These are phyloP conservation scores for Okamejei kenojei DNA, from an alignment of 2,797 vertebrate species.

Conservation along the genomic window DNA sequence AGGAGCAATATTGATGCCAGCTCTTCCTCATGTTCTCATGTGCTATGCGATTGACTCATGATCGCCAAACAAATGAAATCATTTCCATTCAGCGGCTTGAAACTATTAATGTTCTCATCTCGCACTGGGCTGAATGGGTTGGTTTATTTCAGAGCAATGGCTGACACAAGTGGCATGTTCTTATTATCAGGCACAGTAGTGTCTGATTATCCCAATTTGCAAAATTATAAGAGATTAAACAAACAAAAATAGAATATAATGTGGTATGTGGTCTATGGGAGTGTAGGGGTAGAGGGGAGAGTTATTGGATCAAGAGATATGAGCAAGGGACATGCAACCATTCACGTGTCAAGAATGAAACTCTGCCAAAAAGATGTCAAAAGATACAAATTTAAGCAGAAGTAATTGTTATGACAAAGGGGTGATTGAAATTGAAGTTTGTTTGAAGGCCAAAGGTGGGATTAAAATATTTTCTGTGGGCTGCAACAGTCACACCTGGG, in stretches of 20 bases:
- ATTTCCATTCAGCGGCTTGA: background rate
- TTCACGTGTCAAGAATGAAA: background rate
- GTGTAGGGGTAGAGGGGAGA: no score
- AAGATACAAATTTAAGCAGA: background rate
- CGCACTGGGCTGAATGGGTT: background rate
- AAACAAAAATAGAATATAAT: background rate
- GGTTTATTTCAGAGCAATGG: background rate
- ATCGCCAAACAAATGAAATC: conserved; percentile 10
- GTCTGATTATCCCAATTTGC: no score
- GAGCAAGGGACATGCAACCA: background rate
- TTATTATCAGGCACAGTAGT: no score
- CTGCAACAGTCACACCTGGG: conserved; percentile 7
- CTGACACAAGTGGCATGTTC: background rate
- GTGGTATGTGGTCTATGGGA: no score
- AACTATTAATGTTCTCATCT: conserved; percentile 17
- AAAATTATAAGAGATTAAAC: background rate
- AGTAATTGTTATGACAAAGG: background rate
- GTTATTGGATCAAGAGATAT: background rate
- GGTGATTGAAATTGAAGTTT: background rate
- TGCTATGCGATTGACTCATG: background rate
- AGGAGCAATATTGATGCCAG: conserved; percentile 15
- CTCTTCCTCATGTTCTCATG: conserved; percentile 3
- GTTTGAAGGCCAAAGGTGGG: conserved; percentile 6
- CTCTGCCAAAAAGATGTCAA: background rate
- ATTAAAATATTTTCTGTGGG: conserved; percentile 29